phyloP scores from a whole-genome alignment of 2,888 invertebrate genomes.

The Oscheius onirici region DNA sequence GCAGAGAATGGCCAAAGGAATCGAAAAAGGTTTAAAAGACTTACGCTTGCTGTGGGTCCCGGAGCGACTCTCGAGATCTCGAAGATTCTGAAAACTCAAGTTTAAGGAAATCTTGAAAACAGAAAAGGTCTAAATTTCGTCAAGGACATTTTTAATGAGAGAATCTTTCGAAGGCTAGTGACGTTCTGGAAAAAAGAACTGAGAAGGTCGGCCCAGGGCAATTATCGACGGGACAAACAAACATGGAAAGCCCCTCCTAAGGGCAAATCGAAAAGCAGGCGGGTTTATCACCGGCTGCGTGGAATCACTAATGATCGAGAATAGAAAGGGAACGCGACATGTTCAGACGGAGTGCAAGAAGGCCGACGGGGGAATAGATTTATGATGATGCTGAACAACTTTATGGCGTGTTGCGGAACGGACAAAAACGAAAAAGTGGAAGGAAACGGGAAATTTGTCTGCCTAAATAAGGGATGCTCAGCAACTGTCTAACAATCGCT shows the following conservation, averaged over 20 bases:
- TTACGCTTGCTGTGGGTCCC: conserved; percentile 22
- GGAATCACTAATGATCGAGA: conserved; percentile 23
- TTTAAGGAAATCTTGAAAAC: background rate
- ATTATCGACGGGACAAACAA: background rate
- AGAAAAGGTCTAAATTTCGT: background rate
- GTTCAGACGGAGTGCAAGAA: too few relatives aligned
- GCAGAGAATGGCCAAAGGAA: conserved; percentile 1
- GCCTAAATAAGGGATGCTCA: too few relatives aligned
- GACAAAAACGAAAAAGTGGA: too few relatives aligned
- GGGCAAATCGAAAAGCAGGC: background rate
- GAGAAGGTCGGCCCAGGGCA: background rate
- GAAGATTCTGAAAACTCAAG: conserved; percentile 1
- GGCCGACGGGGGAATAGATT: too few relatives aligned
- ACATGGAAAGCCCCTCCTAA: background rate
- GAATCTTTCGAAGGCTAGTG: conserved; percentile 4
- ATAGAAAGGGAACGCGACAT: too few relatives aligned
- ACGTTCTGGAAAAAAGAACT: conserved; percentile 1
- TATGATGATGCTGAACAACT: too few relatives aligned
- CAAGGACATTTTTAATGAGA: background rate
- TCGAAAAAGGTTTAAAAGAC: background rate
- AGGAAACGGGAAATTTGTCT: too few relatives aligned
- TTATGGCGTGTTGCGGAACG: too few relatives aligned
- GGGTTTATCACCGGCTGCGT: conserved; percentile 19
- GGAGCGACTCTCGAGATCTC: conserved; percentile 6
- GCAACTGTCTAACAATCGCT: too few relatives aligned